Evolutionary conservation across 2,888 invertebrate genomes (phyloP), one percentile per base, ranked within the genome.

Genomic region (Drosophila neotestacea): DNA sequence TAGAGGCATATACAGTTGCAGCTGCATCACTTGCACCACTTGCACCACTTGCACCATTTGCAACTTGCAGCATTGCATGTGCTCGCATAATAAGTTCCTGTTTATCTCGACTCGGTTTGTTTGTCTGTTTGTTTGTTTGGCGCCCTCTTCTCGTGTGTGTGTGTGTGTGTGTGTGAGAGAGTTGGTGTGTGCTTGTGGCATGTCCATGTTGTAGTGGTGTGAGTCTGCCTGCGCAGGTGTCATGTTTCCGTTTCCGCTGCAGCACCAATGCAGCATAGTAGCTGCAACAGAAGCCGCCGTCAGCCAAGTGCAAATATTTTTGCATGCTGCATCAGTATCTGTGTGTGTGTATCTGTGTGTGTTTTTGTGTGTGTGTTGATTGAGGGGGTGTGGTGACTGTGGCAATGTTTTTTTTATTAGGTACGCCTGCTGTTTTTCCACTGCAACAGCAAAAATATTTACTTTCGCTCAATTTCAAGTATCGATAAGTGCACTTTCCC

Each of bases 161-260:
- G 55, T 51, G 46, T 50, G 39, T 58, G 22, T 22, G 55, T 51
- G 46, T 50, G 39, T 58, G 22, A 1, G 22, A 2, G 22, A 22
- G 22, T 22, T 39, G 30, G 47, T 50, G 55, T 51, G 46, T 50
- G 39, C 48, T 36, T 65, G 46, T 32, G 32, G 32, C 32, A 32
- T 32, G 32, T 32, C 7, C 32, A 32, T 32, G 7, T 6, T 36
- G 9, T 54, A 62, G 54, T 63, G 58, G 61, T 39, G 62, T 42
- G 55, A 69, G 48, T 68, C 76, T 65, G 69, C 54, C 58, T 54
- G 80, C 55, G 80, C 86, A 88, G 83, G 83, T 83, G 83, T 88
- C 88, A 79, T 85, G 86, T 82, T 88, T 83, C 86, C 86, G 88
- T 68, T 88, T 83, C 83, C 83, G 88, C 70, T 77, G 88, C 77